Evolutionary conservation across 2,888 invertebrate species (phyloP).

Genomic region (Autographa pulchrina): DNA sequence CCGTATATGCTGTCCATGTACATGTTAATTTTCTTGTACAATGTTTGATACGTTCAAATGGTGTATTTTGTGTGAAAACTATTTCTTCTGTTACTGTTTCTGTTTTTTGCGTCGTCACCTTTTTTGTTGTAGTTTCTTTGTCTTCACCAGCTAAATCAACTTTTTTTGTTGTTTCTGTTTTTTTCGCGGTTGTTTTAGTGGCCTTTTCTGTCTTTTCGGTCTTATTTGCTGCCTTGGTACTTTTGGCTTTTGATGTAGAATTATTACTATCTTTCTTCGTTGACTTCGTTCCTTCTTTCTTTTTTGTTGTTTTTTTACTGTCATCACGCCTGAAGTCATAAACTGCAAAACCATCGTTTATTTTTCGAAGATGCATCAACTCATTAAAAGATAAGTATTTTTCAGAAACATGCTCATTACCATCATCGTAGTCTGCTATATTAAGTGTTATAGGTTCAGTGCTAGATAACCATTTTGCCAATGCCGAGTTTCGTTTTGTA

Average conservation of each 20-base stretch:
- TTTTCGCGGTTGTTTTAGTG: not conserved
- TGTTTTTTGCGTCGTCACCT: not conserved
- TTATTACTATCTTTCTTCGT: constrained; percentile 20
- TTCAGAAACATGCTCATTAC: constrained; percentile 70
- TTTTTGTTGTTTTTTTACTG: not conserved
- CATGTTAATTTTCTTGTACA: constrained; percentile 84
- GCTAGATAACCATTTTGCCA: constrained; percentile 47
- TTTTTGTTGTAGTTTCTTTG: not conserved
- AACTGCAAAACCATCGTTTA: constrained; percentile 63
- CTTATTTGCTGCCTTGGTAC: constrained; percentile 10
- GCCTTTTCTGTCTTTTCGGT: not conserved
- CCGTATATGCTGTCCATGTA: constrained; percentile 79
- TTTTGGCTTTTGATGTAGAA: not conserved
- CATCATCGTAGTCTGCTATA: constrained; percentile 55
- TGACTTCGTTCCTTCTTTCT: constrained; percentile 9
- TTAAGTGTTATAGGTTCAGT: constrained; percentile 80
- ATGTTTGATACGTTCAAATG: constrained; percentile 73
- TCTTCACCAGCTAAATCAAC: not conserved
- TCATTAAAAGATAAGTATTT: constrained; percentile 86
- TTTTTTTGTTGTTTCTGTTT: constrained; percentile 15
- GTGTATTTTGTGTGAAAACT: constrained; percentile 74
- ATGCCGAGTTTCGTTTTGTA: constrained; percentile 53
- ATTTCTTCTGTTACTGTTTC: constrained; percentile 30
- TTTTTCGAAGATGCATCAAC: constrained; percentile 80
- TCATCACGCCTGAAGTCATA: constrained; percentile 65